These are phyloP conservation scores for Caenorhabditis wallacei DNA, from an alignment of 2,888 invertebrate genomes.

Conservation along the genomic window DNA sequence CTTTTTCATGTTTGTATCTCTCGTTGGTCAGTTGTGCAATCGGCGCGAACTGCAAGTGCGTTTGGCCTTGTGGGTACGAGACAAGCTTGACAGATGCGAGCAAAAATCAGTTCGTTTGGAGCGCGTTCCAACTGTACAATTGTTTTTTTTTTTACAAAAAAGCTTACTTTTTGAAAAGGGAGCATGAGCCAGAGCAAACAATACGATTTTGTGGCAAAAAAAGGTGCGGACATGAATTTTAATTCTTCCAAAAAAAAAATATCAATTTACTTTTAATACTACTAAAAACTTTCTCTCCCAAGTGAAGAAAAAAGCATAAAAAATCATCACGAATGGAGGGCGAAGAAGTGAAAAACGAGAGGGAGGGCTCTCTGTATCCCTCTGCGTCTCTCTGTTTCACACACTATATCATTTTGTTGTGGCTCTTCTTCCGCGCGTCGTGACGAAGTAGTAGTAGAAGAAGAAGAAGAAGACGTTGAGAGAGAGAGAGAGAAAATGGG, in stretches of 20 bases:
- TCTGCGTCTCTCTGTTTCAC: slow-evolving; percentile 5
- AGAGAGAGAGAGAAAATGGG: neutral
- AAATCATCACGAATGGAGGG: neutral
- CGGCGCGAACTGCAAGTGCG: slow-evolving; percentile 15
- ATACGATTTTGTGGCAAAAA: no score
- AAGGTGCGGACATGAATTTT: no score
- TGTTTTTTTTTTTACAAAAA: slow-evolving; percentile 4
- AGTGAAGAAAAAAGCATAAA: neutral
- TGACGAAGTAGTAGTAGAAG: neutral
- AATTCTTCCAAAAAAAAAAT: neutral
- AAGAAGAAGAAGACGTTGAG: slow-evolving; percentile 14
- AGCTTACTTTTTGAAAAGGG: no score
- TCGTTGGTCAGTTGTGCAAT: slow-evolving; percentile 49
- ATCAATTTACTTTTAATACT: neutral
- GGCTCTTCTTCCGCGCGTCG: neutral
- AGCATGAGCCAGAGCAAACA: neutral
- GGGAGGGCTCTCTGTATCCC: neutral
- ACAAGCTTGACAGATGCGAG: slow-evolving; percentile 3
- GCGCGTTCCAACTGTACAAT: neutral
- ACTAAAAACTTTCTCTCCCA: neutral
- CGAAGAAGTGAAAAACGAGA: slow-evolving; percentile 17
- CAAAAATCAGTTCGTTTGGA: slow-evolving; percentile 1
- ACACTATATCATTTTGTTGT: neutral
- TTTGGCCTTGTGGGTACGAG: slow-evolving; percentile 33
- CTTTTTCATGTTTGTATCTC: neutral